Conservation (phyloP, 2,888 invertebrate species). For the Oscheius onirici region DNA sequence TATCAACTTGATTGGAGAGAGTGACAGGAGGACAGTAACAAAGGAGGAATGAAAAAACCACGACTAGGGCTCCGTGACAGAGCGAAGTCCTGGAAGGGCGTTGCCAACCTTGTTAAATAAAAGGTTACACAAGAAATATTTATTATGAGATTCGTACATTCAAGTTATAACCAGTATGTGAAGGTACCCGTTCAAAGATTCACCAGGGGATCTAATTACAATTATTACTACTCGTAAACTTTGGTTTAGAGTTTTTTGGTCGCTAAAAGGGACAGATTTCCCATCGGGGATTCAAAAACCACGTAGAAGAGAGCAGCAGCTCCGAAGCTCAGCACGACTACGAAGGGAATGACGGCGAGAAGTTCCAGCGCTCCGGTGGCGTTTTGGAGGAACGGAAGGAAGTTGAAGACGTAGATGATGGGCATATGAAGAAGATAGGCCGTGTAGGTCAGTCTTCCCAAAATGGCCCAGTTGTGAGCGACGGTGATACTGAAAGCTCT, state of each 20-base stretch:
- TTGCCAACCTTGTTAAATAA: no score
- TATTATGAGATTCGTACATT: no score
- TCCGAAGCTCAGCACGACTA: constrained; percentile 57
- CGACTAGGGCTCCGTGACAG: no score
- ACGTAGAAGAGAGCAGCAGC: constrained; percentile 64
- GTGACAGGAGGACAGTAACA: no score
- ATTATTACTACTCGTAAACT: not conserved
- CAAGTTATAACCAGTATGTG: no score
- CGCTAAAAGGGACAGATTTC: constrained; percentile 24
- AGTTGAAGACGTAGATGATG: constrained; percentile 67
- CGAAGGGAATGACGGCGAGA: constrained; percentile 60
- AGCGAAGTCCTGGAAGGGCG: no score
- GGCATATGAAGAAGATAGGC: constrained; percentile 70
- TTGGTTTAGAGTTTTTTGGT: constrained; percentile 4
- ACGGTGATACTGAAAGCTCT: constrained; percentile 49
- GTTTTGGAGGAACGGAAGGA: constrained; percentile 59
- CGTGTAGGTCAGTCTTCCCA: constrained; percentile 65
- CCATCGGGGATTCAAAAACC: constrained; percentile 64
- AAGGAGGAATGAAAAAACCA: no score
- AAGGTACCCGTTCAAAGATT: no score
- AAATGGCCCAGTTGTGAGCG: constrained; percentile 52
- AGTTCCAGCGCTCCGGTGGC: constrained; percentile 60
- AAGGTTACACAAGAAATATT: no score
- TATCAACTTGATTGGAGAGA: no score
- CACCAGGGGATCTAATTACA: not conserved